A percentile compares a stretch with the other conserved stretches of the same genome.
Conservation (phyloP, 2,113 vertebrate genomes). For the Holacanthus passer region DNA sequence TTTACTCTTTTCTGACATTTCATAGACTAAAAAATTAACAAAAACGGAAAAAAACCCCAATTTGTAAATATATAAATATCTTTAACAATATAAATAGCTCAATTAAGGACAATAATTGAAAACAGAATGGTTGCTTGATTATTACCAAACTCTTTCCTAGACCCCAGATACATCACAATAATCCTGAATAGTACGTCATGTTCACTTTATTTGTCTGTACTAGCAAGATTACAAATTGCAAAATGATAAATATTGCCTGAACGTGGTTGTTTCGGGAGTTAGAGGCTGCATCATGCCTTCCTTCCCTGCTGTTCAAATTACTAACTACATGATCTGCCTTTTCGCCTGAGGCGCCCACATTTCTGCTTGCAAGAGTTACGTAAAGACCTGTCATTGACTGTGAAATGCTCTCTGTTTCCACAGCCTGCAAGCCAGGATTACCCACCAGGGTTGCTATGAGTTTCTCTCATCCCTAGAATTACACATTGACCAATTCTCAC, state of each 20-base stretch:
- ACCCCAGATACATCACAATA: background rate
- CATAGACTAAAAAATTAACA: too few species aligned
- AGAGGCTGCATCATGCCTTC: background rate
- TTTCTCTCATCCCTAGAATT: background rate
- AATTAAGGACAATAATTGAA: too few species aligned
- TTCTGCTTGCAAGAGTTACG: background rate
- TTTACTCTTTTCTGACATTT: too few species aligned
- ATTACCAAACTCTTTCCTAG: background rate
- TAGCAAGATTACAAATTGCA: constrained; percentile 1
- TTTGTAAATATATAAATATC: too few species aligned
- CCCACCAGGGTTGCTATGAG: background rate
- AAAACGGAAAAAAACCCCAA: too few species aligned
- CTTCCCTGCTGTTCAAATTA: constrained; percentile 9
- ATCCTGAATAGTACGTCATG: background rate
- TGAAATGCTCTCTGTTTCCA: constrained; percentile 2
- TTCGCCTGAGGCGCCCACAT: background rate
- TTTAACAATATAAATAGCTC: too few species aligned
- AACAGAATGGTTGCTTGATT: background rate
- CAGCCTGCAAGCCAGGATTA: background rate
- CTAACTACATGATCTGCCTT: constrained; percentile 3
- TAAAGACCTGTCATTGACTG: constrained; percentile 8
- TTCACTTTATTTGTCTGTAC: background rate
- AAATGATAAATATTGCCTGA: background rate
- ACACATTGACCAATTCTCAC: background rate
- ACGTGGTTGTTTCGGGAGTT: background rate